Base-by-base conservation (phyloP, 1,140 invertebrate species). In the Nebria ingens region DNA sequence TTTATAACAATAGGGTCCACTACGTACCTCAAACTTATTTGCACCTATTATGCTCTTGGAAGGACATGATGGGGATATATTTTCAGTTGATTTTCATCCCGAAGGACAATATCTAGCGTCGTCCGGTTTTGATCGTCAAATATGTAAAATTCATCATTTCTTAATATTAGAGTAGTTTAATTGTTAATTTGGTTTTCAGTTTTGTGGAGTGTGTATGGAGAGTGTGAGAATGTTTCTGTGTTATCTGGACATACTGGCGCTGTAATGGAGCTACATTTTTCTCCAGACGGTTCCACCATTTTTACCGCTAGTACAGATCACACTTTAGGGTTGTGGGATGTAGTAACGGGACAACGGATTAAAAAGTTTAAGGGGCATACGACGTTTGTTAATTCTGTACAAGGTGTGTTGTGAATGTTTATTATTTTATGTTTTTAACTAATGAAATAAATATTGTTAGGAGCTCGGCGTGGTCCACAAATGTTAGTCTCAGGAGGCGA, bases 1-100 rank as follows among this genome's bases (percentile, higher is more conserved):
- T 57, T 22, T 51, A 9, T 54, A 49, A 51, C 62, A 65, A 38
- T 55, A 69, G 64, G 59, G 64, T 25, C 82, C 88, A 42, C 82
- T 85, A 23, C 74, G 95, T 60, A 95, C 93, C 11, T 97, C 95
- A 0, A 88, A 83, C 61, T 75, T 99, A 0, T 77, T 87, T 66
- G 86, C 93, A 12, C 95, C 97, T 1, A 98, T 98, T 56, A 98
- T 99, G 94, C 77, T 96, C 13, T 71, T 99, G 20, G 89, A 95
- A 69, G 97, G 97, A 0, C 97, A 99, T 72, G 87, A 94, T 69
- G 95, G 93, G 23, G 97, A 99, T 69, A 89, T 99, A 59, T 98
- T 93, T 70, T 83, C 85, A 19, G 76, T 86, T 2, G 89, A 93
- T 73, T 99, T 99, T 74, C 93, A 97, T 72, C 94, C 95, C 1